Evolutionary conservation across 2,797 vertebrate genomes (phyloP).

Genomic region (Typhlichthys subterraneus): DNA sequence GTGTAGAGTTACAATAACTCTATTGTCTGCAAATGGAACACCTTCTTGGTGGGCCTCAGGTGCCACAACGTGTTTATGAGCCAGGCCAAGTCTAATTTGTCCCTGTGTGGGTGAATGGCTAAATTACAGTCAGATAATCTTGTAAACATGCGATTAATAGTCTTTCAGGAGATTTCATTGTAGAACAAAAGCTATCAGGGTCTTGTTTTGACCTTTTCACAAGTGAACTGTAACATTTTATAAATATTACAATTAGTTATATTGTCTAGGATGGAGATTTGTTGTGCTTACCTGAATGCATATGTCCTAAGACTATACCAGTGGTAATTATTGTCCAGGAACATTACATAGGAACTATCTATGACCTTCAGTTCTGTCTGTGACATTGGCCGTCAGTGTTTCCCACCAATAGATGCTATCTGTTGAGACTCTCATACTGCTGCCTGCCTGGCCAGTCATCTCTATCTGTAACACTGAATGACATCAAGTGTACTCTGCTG

Average conservation of each 20-base stretch:
- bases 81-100: conserved; percentile 41
- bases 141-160: conserved; percentile 32
- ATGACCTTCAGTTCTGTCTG: conserved; percentile 13
- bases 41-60: conserved; percentile 35
- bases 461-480: conserved; percentile 32
- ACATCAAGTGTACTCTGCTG: conserved; percentile 37
- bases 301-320: not conserved
- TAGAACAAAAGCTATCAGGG: conserved; percentile 22
- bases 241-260: not conserved
- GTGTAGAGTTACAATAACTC: conserved; percentile 53
- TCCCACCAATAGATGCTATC: conserved; percentile 26
- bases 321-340: not conserved
- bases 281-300: not conserved
- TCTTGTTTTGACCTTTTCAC: conserved; percentile 22
- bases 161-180: conserved; percentile 11
- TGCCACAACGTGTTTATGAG: conserved; percentile 37
- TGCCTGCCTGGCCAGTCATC: not conserved
- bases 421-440: conserved; percentile 4
- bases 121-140: conserved; percentile 53
- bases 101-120: conserved; percentile 33
- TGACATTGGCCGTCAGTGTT: not conserved
- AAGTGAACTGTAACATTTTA: conserved; percentile 1
- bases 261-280: conserved; percentile 2
- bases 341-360: conserved; percentile 13
- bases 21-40: conserved; percentile 44